Conservation (phyloP, 2,888 invertebrate species). For the Pseudococcus longispinus region DNA sequence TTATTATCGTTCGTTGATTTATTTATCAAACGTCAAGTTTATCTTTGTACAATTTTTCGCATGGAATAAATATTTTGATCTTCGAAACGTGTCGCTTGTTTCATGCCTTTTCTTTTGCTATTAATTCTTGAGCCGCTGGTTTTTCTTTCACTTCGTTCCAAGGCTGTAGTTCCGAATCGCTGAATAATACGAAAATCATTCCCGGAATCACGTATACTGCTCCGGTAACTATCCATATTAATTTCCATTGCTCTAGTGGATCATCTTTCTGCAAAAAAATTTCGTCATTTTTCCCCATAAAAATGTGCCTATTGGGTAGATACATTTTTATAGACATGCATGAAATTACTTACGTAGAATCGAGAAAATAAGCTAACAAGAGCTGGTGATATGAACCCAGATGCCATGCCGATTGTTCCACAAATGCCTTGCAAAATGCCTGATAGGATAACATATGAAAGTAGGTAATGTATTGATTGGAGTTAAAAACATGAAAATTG, state of each 20-base stretch:
- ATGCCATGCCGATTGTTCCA: constrained; percentile 8
- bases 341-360: neutral
- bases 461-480: neutral
- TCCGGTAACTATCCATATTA: neutral
- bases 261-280: constrained; percentile 3
- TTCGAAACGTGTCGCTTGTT: neutral
- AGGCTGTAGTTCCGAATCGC: constrained; percentile 33
- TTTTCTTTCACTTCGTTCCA: constrained; percentile 43
- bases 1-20: no score
- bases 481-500: neutral
- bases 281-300: neutral
- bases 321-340: no score
- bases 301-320: no score
- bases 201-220: neutral
- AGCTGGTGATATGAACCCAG: constrained; percentile 20
- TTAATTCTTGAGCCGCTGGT: neutral
- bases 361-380: neutral
- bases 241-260: constrained; percentile 4
- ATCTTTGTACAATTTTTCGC: neutral
- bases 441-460: neutral
- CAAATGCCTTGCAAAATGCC: constrained; percentile 26
- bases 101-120: neutral
- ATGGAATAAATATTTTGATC: neutral
- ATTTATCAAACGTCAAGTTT: no score
- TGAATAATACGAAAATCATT: constrained; percentile 14